Evolutionary conservation across 2,888 invertebrate genomes (phyloP).

Genomic region (Melipona beecheii): DNA sequence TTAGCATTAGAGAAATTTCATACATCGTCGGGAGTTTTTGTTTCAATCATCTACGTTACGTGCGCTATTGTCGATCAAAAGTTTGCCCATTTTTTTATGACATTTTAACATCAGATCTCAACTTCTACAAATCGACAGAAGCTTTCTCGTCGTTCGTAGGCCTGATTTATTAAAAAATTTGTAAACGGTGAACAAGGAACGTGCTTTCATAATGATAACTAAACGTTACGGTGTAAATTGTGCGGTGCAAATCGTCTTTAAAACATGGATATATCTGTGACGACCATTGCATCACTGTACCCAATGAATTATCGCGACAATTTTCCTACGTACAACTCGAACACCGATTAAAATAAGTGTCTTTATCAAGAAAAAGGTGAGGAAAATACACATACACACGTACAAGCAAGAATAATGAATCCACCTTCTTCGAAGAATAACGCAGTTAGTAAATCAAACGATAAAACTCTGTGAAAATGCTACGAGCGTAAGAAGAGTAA

Average conservation of each 20-base stretch:
- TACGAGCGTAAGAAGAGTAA: neutral
- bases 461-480: neutral
- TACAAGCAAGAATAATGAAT: neutral
- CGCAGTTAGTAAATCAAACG: too few relatives aligned
- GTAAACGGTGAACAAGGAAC: conserved; percentile 8
- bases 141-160: too few relatives aligned
- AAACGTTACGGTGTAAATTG: neutral
- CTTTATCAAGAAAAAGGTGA: too few relatives aligned
- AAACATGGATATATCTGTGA: conserved; percentile 29
- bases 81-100: too few relatives aligned
- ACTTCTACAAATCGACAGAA: neutral
- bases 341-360: neutral
- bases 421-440: neutral
- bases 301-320: neutral
- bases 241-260: neutral
- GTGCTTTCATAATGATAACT: conserved; percentile 12
- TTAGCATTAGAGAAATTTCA: neutral
- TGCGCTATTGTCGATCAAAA: too few relatives aligned
- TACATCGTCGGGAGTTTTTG: neutral
- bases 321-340: neutral
- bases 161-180: neutral
- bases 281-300: neutral
- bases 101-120: neutral
- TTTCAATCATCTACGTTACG: too few relatives aligned
- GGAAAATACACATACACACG: too few relatives aligned